Evolutionary conservation across 2,113 vertebrate species (phyloP).

Genomic region (Phalacrocorax aristotelis): DNA sequence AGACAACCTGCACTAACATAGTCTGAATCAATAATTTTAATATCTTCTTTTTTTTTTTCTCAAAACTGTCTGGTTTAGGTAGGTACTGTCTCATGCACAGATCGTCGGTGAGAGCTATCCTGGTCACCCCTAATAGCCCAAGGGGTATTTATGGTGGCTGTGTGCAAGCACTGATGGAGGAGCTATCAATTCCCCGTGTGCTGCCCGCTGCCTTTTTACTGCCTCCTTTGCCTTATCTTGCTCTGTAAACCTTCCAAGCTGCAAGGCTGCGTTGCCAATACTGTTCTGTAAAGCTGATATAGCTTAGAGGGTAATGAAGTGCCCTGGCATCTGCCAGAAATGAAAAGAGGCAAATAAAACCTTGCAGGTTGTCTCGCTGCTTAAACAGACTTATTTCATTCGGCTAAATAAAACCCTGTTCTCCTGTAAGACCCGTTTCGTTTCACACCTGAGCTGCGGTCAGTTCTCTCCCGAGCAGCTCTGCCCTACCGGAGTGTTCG

Average conservation of each 20-base stretch:
- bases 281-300: neutral
- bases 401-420: neutral
- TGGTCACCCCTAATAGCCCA: rapidly evolving
- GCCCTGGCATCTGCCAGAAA: neutral
- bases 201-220: neutral
- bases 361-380: neutral
- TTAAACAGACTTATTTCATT: neutral
- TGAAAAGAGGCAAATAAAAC: neutral
- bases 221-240: neutral
- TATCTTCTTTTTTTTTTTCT: neutral
- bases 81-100: neutral
- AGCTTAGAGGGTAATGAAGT: neutral
- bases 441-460: neutral
- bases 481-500: neutral
- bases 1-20: rapidly evolving
- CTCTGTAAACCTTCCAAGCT: neutral
- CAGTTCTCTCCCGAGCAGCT: too few species aligned
- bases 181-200: rapidly evolving
- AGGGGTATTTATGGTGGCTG: rapidly evolving
- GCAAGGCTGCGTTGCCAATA: neutral
- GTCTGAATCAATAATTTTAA: neutral
- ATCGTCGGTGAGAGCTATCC: rapidly evolving
- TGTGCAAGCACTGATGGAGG: rapidly evolving
- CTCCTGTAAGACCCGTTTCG: rapidly evolving
- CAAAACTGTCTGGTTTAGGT: neutral